Percentiles rank a stretch among this genome's conserved stretches.
These are phyloP conservation scores for Prosapia bicincta DNA, from an alignment of 2,888 invertebrate genomes.

Conservation along the genomic window DNA sequence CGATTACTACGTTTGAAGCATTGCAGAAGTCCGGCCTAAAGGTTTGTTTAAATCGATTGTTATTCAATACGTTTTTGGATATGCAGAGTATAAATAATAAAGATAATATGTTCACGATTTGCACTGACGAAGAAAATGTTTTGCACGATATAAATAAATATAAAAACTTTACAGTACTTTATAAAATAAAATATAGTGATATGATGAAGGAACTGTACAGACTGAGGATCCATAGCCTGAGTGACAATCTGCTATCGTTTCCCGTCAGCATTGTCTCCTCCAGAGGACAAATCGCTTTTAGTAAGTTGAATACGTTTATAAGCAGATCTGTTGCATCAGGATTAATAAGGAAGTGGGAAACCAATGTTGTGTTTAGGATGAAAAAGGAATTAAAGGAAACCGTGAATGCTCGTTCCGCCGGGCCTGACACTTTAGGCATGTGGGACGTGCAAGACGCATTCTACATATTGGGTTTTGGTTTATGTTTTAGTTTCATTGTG, in stretches of 20 bases:
- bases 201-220: not conserved
- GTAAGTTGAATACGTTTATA: not conserved
- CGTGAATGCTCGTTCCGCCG: too few species aligned
- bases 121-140: not conserved
- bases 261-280: not conserved
- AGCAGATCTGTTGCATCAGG: not conserved
- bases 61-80: not conserved
- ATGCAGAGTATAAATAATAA: not conserved
- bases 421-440: not conserved
- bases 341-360: not conserved
- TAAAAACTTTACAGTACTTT: not conserved
- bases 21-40: not conserved
- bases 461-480: not conserved
- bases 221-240: not conserved
- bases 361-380: too few species aligned
- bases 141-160: not conserved
- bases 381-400: too few species aligned
- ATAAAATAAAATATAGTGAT: not conserved
- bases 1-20: not conserved
- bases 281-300: not conserved
- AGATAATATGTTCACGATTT: not conserved
- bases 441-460: not conserved
- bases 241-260: not conserved
- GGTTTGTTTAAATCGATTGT: not conserved
- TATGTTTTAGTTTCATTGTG: not conserved